Evolutionary conservation across 2,113 vertebrate genomes (phyloP).

Genomic region (Anser brachyrhynchus): DNA sequence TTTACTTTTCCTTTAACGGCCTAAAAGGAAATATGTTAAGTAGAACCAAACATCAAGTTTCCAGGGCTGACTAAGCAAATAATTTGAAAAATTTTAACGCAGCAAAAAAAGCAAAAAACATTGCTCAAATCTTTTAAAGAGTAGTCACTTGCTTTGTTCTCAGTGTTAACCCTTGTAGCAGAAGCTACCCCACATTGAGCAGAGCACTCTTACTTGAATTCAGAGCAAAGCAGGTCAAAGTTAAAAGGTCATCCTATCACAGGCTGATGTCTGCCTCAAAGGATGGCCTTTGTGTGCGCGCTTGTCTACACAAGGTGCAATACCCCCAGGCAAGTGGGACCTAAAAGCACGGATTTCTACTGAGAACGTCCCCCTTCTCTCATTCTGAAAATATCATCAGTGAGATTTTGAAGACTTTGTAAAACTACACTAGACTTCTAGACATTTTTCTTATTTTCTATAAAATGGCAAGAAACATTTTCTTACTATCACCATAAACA

Average conservation of each 20-base stretch:
- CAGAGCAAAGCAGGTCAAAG: neutral
- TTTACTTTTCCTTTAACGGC: slow-evolving; percentile 88
- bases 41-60: neutral
- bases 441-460: neutral
- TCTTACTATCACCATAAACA: neutral
- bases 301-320: neutral
- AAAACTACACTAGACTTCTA: neutral
- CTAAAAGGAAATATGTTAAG: slow-evolving; percentile 70
- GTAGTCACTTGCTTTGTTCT: neutral
- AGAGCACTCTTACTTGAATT: neutral
- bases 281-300: neutral
- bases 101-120: neutral
- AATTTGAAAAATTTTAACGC: neutral
- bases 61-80: neutral
- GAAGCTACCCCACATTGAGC: rapidly evolving
- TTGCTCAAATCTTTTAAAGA: neutral
- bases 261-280: neutral
- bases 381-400: neutral
- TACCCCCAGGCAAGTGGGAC: neutral
- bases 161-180: neutral
- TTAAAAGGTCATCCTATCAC: neutral
- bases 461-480: neutral
- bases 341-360: neutral
- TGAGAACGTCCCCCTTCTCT: neutral
- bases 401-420: neutral